Conservation (phyloP, 2,113 vertebrate genomes). For the Chamaea fasciata region DNA sequence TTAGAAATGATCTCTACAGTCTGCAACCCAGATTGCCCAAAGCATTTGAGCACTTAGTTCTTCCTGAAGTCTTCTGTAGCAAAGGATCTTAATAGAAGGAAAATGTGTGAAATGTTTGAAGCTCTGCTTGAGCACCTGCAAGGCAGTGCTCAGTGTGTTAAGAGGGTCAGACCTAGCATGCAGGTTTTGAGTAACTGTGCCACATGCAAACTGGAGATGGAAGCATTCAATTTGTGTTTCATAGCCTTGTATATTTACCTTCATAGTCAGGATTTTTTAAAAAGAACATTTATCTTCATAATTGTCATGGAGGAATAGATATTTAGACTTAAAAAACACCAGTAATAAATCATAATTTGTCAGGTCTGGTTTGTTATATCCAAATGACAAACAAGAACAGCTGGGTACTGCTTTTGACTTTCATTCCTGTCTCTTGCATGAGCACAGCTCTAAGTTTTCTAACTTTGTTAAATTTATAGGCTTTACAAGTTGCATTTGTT, state of each 20-base stretch:
- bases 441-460: not conserved
- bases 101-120: not conserved
- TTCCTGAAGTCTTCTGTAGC: not conserved
- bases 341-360: not conserved
- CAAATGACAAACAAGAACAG: not conserved
- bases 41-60: not conserved
- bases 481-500: not conserved
- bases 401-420: not conserved
- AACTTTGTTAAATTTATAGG: not conserved
- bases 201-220: not conserved
- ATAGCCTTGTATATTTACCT: not conserved
- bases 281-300: not conserved
- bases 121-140: not conserved
- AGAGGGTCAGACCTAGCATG: not conserved
- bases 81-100: not conserved
- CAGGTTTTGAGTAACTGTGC: not conserved
- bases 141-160: not conserved
- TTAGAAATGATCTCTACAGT: not conserved
- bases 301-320: not conserved
- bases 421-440: not conserved
- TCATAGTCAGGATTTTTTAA: not conserved
- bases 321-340: not conserved
- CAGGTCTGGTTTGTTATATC: not conserved
- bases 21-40: not conserved
- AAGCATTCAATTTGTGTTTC: not conserved